Evolutionary conservation across 2,113 vertebrate species (phyloP).

Genomic region (Lamprotornis superbus): DNA sequence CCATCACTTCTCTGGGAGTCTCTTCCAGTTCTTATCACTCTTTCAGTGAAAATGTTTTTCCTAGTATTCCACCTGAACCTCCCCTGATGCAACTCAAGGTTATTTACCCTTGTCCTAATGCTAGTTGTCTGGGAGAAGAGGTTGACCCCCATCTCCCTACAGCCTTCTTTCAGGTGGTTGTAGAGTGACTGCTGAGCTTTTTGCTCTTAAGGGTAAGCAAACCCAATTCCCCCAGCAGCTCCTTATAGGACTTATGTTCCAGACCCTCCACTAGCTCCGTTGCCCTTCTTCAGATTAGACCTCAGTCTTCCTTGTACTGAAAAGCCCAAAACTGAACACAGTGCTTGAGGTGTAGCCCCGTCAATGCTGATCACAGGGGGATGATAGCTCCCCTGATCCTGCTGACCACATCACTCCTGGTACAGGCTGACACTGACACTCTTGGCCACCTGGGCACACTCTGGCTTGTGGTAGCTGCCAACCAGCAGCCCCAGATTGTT

Average conservation of each 20-base stretch:
- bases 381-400: background rate
- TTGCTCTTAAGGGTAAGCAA: background rate
- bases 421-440: background rate
- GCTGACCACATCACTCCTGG: background rate
- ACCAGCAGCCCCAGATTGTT: background rate
- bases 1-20: background rate
- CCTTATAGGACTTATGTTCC: background rate
- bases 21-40: background rate
- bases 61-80: background rate
- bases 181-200: background rate
- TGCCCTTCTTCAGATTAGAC: background rate
- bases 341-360: background rate
- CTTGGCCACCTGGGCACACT: background rate
- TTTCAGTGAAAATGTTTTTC: background rate
- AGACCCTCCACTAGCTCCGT: background rate
- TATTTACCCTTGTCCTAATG: accelerated
- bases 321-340: background rate
- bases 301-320: background rate
- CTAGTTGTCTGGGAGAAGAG: background rate
- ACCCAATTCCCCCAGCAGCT: background rate
- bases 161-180: background rate
- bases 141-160: accelerated
- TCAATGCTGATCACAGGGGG: background rate
- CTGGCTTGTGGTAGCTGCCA: accelerated
- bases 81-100: background rate